These are phyloP conservation scores for Tetropium fuscum DNA, from an alignment of 2,888 invertebrate species.

Conservation along the genomic window DNA sequence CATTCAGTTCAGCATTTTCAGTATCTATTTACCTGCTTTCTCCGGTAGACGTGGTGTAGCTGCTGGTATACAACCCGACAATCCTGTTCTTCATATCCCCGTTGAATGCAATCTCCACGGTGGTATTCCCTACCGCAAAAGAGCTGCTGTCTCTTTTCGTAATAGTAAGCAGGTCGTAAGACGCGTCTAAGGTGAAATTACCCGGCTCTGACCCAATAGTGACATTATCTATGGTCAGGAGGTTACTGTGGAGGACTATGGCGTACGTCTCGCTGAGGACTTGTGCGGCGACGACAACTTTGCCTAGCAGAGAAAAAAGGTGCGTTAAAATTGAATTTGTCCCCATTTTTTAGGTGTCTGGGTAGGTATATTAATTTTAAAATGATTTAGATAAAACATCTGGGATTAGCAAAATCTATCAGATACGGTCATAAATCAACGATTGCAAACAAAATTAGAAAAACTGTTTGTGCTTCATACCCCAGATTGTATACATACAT, in stretches of 20 bases:
- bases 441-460: no score
- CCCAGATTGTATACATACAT: no score
- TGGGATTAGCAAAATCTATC: no score
- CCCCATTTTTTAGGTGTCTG: no score
- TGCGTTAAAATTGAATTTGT: no score
- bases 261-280: slow-evolving; percentile 64
- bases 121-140: slow-evolving; percentile 62
- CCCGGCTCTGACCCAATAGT: slow-evolving; percentile 49
- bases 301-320: slow-evolving; percentile 43
- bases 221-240: slow-evolving; percentile 68
- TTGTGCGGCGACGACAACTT: slow-evolving; percentile 67
- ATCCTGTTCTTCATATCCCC: slow-evolving; percentile 76
- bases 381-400: no score
- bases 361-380: no score
- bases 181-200: slow-evolving; percentile 44
- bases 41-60: slow-evolving; percentile 66
- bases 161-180: slow-evolving; percentile 54
- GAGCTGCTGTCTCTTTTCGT: slow-evolving; percentile 42
- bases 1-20: no score
- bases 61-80: slow-evolving; percentile 80
- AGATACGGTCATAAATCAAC: no score
- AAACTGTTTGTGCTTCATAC: no score
- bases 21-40: slow-evolving; percentile 66
- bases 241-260: slow-evolving; percentile 74
- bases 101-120: slow-evolving; percentile 71